Conservation (phyloP, 2,888 invertebrate species). For the Brenthis daphne region DNA sequence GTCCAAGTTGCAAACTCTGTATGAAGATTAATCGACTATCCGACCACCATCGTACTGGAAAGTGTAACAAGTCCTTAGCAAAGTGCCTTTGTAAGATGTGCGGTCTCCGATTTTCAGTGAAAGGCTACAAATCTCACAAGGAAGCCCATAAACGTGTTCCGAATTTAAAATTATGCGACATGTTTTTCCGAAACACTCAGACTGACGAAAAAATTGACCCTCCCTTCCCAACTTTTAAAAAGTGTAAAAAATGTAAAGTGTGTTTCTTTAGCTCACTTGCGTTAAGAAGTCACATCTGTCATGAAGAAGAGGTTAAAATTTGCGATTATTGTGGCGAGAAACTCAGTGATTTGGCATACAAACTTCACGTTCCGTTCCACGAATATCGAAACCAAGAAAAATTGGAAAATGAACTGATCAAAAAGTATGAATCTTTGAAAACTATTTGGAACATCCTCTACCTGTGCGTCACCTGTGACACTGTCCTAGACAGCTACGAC, state of each 20-base stretch:
- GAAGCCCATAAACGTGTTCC: slow-evolving; percentile 34
- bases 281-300: slow-evolving; percentile 28
- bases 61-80: not conserved
- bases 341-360: slow-evolving; percentile 45
- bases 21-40: slow-evolving; percentile 34
- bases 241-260: slow-evolving; percentile 49
- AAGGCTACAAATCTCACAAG: slow-evolving; percentile 33
- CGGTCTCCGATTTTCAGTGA: slow-evolving; percentile 44
- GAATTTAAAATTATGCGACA: slow-evolving; percentile 44
- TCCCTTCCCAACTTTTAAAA: slow-evolving; percentile 42
- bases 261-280: slow-evolving; percentile 40
- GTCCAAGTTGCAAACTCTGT: slow-evolving; percentile 40
- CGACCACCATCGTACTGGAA: slow-evolving; percentile 21
- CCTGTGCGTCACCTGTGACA: slow-evolving; percentile 51
- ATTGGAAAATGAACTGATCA: slow-evolving; percentile 47
- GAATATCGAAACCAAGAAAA: slow-evolving; percentile 34
- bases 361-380: slow-evolving; percentile 51
- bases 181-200: slow-evolving; percentile 42
- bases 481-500: slow-evolving; percentile 55
- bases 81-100: slow-evolving; percentile 48
- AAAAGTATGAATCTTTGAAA: slow-evolving; percentile 53
- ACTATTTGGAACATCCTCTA: slow-evolving; percentile 60
- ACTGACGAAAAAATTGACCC: slow-evolving; percentile 42
- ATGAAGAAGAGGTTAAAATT: slow-evolving; percentile 25
- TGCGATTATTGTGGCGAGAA: slow-evolving; percentile 32